These are phyloP conservation scores for Sycophila texana DNA, from an alignment of 2,888 invertebrate genomes.

Conservation along the genomic window DNA sequence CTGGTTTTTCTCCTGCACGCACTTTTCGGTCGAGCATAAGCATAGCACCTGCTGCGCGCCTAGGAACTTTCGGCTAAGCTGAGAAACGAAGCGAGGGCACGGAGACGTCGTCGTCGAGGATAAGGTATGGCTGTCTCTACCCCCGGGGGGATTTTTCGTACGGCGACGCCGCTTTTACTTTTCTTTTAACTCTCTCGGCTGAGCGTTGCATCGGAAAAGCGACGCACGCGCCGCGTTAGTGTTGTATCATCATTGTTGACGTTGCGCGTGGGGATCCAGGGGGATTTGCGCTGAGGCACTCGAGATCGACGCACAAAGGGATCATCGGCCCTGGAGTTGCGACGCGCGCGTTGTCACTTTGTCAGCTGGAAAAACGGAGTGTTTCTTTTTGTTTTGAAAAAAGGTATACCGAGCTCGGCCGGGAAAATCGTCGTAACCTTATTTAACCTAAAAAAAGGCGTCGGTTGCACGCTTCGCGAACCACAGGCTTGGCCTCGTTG, in stretches of 20 bases:
- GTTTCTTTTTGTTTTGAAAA: neutral
- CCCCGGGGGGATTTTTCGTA: neutral
- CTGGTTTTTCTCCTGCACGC: constrained; percentile 1
- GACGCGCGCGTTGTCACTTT: neutral
- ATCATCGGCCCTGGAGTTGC: too few species aligned
- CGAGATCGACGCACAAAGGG: neutral
- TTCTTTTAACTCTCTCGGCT: neutral
- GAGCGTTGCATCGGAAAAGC: neutral
- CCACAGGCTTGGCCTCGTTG: constrained; percentile 18
- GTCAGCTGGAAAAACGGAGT: neutral
- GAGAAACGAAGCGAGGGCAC: neutral
- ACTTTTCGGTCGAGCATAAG: too few species aligned
- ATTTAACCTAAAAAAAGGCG: constrained; percentile 28
- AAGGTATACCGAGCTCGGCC: too few species aligned
- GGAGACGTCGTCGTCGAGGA: neutral
- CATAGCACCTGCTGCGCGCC: neutral
- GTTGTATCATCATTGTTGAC: constrained; percentile 17
- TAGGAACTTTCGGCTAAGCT: too few species aligned
- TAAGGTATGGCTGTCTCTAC: neutral
- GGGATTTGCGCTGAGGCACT: too few species aligned
- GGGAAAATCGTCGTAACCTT: neutral
- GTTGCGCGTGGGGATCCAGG: neutral
- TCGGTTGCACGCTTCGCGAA: constrained; percentile 1
- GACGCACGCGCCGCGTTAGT: constrained; percentile 13
- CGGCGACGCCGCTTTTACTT: neutral